Evolutionary conservation across 1,140 invertebrate species (phyloP), one percentile per base, ranked within the genome.

Genomic region (Asobara japonica): DNA sequence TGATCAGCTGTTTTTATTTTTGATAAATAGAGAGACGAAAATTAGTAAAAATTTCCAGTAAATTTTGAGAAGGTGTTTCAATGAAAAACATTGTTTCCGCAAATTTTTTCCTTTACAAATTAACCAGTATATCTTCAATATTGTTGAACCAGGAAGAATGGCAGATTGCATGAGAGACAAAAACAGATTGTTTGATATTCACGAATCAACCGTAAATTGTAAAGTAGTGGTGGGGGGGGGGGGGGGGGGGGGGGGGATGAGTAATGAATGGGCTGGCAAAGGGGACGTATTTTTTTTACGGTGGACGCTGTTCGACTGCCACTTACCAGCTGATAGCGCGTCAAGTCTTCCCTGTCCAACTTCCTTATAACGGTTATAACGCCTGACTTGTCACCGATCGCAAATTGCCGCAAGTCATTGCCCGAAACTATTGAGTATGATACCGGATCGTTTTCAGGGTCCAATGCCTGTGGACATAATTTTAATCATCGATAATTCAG

Each of bases 381-480:
- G 4, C 96, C 96, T 11, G 91, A 94, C 78, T 91, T 94, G 69
- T 93, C 89, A 51, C 94, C 94, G 41, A 97, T 94, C 0, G 91
- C 89, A 81, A 97, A 97, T 81, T 96, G 95, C 13, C 92, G 87
- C 1, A 96, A 87, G 80, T 96, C 94, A 82, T 97, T 96, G 18
- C 95, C 95, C 5, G 93, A 94, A 30, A 94, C 88, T 62, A 97
- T 95, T 1, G 93, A 92, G 83, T 96, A 97, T 0, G 91, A 91
- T 0, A 97, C 93, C 0, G 92, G 92, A 86, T 96, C 95, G 78
- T 94, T 94, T 88, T 97, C 95, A 20, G 95, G 95, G 89, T 97
- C 95, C 75, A 92, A 87, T 1, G 95, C 95, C 91, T 95, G 84
- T 33, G 38, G 62, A 38, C 22, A 36, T 38, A 66, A 68, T 41